Percentiles rank a stretch among this genome's conserved stretches.
Conservation (phyloP, 2,113 vertebrate species). For the Neolamprologus kungweensis region DNA sequence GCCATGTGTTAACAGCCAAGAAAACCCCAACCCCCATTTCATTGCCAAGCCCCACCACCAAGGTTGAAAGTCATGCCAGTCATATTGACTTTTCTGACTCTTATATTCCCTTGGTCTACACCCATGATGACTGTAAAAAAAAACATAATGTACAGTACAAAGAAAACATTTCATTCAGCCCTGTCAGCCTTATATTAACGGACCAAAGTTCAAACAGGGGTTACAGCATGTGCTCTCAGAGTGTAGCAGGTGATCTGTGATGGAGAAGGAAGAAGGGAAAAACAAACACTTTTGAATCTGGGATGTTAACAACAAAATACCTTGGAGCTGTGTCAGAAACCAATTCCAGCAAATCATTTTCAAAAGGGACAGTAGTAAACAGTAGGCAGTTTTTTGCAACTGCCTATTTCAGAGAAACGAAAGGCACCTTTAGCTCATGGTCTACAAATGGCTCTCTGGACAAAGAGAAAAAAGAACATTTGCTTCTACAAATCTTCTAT, state of each 20-base stretch:
- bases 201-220: slow-evolving; percentile 24
- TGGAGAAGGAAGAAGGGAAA: not conserved
- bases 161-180: not conserved
- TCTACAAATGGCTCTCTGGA: slow-evolving; percentile 1
- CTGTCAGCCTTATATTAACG: not conserved
- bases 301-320: slow-evolving; percentile 57
- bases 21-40: not conserved
- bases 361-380: slow-evolving; percentile 59
- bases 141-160: slow-evolving; percentile 1
- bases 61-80: slow-evolving; percentile 67
- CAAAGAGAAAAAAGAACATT: slow-evolving; percentile 1
- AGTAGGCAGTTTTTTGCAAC: not conserved
- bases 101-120: slow-evolving; percentile 15
- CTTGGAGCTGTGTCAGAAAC: slow-evolving; percentile 57
- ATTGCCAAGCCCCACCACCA: slow-evolving; percentile 44
- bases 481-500: not conserved
- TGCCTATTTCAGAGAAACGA: slow-evolving; percentile 37
- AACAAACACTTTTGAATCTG: slow-evolving; percentile 20
- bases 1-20: slow-evolving; percentile 70
- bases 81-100: slow-evolving; percentile 60
- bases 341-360: slow-evolving; percentile 68
- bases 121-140: slow-evolving; percentile 13
- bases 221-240: slow-evolving; percentile 16
- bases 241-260: slow-evolving; percentile 5
- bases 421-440: slow-evolving; percentile 44